Conservation (phyloP, 2,797 vertebrate species). For the Microchirus variegatus region DNA sequence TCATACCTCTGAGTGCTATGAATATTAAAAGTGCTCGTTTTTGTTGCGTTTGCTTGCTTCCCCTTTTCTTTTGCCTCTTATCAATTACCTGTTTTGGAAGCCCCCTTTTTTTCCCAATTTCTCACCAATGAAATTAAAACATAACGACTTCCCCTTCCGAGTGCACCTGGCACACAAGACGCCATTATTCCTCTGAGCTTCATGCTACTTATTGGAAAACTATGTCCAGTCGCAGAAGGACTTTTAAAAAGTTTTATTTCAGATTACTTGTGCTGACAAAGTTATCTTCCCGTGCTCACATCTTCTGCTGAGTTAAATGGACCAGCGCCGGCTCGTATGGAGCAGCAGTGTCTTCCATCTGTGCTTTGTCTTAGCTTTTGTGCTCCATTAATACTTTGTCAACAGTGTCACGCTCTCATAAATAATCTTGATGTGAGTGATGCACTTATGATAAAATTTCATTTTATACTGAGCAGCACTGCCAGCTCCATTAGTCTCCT, state of each 20-base stretch:
- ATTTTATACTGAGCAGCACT: slow-evolving; percentile 24
- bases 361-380: slow-evolving; percentile 19
- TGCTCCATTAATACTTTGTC: slow-evolving; percentile 39
- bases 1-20: neutral
- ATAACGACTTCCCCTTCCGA: neutral
- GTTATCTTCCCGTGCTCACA: slow-evolving; percentile 10
- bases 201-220: neutral
- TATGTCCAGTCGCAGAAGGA: slow-evolving; percentile 2
- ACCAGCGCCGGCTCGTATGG: slow-evolving; percentile 14
- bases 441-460: slow-evolving; percentile 5
- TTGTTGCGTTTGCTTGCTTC: neutral
- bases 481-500: slow-evolving; percentile 7
- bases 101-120: neutral
- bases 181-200: neutral
- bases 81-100: neutral
- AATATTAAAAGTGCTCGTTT: neutral
- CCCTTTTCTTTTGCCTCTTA: neutral
- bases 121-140: neutral
- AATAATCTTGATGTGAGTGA: slow-evolving; percentile 15
- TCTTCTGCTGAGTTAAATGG: slow-evolving; percentile 37
- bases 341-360: slow-evolving; percentile 21
- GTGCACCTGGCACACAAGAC: too few relatives aligned
- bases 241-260: neutral
- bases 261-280: slow-evolving; percentile 17
- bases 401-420: slow-evolving; percentile 32